Base-by-base conservation (phyloP, 2,113 vertebrate species). In the Falcunculus frontatus region DNA sequence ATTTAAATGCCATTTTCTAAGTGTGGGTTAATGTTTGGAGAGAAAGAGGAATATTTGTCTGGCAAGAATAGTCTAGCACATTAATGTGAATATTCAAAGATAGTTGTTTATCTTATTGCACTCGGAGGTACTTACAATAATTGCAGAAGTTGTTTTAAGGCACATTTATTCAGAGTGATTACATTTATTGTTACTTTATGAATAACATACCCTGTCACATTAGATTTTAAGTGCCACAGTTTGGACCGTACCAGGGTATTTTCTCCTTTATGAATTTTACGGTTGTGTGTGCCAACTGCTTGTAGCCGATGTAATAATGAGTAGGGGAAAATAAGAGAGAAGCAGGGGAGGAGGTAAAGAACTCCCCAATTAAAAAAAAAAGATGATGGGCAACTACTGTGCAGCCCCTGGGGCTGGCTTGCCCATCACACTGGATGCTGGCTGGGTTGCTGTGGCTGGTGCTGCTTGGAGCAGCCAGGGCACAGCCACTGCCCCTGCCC, bases 91-190 rank as follows among this genome's bases (percentile, higher is more conserved):
- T 96, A 96, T 97, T 97, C 95, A 95, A 91, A 97, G 92, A 94
- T 92, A 96, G 95, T 96, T 97, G 93, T 97, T 97, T 97, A 96
- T 97, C 93, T 97, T 97, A 97, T 92, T 96, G 96, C 87, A 97
- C 96, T 97, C 96, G 64, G 88, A 96, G 92, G 91, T 96, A 93
- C 93, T 97, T 98, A 96, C 26, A 96, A 39, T 97, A 98, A 97
- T 97, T 95, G 90, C 95, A 84, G 37, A 96, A 97, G 89, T 96
- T 95, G 90, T 97, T 97, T 96, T 97, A 95, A 93, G 93, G 95
- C 72, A 94, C 93, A 96, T 97, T 97, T 98, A 95, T 97, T 97
- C 90, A 81, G 77, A 92, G 82, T 56, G 27, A 96, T 96, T 97
- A 77, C 10, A 5, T 83, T 97, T 95, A 90, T 69, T 96, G 84